Base-by-base conservation (phyloP, 2,888 invertebrate genomes). In the Helleia helle region DNA sequence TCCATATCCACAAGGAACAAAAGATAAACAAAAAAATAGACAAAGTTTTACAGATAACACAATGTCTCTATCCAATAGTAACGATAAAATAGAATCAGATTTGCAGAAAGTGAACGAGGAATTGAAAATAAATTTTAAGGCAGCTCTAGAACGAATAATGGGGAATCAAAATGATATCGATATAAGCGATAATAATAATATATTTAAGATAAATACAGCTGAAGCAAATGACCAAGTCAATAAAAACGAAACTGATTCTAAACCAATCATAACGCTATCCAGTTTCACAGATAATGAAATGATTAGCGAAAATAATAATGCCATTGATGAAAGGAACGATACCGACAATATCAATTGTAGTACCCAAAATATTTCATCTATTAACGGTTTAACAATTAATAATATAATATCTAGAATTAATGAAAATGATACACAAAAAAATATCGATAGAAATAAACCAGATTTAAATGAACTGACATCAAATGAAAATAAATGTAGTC, bases 71-170 rank as follows among this genome's bases (percentile, higher is more conserved):
- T 13, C 46, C 4, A 28, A 53, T 27, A 58, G 68, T 39, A 58
- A n/a, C 22, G 34, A 63, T 8, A 62, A 58, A 36, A 59, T 76
- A 9, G 70, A 73, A 37, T 68, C 58, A 24, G 70, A 80, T 44
- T 60, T 81, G 2, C 73, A 70, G 46, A 72, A 69, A 54, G 75
- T 69, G 0, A 76, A 76, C 43, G 70, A 70, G 41, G 76, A 83
- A 51, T 44, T 84, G 7, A 76, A 72, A 51, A 37, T 58, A 1
- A 77, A 71, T 29, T 80, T 84, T 44, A 71, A 71, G 56, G 71
- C 74, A 26, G 84, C 83, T 1, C 62, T 84, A 36, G 64, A 72
- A 15, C 65, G 77, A 55, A 77, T 84, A 22, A 66, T 58, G 40
- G 65, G 66, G 6, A 58, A 55, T 29, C 66, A 62, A 43, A 62